Evolutionary conservation across 1,140 invertebrate genomes (phyloP), one percentile per base, ranked within the genome.

Genomic region (Stegodyphus mimosarum): DNA sequence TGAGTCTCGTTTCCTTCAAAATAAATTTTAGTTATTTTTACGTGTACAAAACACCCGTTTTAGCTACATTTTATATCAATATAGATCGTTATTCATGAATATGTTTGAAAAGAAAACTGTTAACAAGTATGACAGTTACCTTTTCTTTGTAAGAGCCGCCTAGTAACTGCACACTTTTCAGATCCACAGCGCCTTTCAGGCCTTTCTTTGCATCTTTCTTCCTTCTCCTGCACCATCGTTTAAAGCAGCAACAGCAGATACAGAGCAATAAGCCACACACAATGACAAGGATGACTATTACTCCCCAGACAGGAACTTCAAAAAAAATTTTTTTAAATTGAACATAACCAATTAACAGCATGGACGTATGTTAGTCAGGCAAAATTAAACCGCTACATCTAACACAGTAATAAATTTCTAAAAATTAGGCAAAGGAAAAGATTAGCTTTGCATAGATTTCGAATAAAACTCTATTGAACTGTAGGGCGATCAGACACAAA

Each of bases 141-240:
- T 99, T 99, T 92, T 99, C 97, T 91, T 99, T 99, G 92, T 97
- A 98, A 64, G 97, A 95, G 88, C 96, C 97, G 89, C 97, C 97
- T 71, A 99, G 92, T 51, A 99, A 92, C 89, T 98, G 96, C 88
- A 99, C 97, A 89, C 96, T 96, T 92, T 98, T 99, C 86, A 99
- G 92, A 91, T 99, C 97, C 87, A 99, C 97, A 9, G 93, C 93
- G 80, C 96, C 97, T 91, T 98, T 98, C 91, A 96, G 93, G 64
- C 97, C 96, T 91, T 98, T 98, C 90, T 98, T 98, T 88, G 95
- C 96, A 92, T 98, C 97, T 93, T 98, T 98, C 92, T 96, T 96
- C 88, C 96, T 94, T 90, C 97, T 97, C 90, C 96, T 94, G 92
- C 96, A 97, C 91, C 96, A 98, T 93, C 96, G 93, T 90, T 96